phyloP scores from a whole-genome alignment of 2,888 invertebrate species.

The Dasypolia templi region DNA sequence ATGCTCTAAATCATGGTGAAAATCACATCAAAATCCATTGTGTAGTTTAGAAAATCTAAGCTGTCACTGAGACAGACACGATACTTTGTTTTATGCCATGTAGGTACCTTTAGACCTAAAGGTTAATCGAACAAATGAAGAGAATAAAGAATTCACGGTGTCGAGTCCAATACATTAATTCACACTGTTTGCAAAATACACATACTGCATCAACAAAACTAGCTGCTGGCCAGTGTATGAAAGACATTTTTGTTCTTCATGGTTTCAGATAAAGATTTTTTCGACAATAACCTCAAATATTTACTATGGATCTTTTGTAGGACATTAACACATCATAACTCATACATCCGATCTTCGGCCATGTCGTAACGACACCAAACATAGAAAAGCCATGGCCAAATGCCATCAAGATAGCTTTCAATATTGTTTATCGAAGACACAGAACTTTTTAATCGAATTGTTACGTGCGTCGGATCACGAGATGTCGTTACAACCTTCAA shows the following conservation, averaged over 20 bases:
- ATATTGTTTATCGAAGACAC: slow-evolving; percentile 79
- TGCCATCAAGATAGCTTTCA: slow-evolving; percentile 84
- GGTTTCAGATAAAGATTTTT: slow-evolving; percentile 20
- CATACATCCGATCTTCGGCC: slow-evolving; percentile 75
- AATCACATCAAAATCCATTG: not conserved
- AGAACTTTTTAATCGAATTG: slow-evolving; percentile 76
- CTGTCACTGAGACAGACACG: not conserved
- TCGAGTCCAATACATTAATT: not conserved
- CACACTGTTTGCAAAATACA: not conserved
- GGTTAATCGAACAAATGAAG: not conserved
- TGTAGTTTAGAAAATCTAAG: not conserved
- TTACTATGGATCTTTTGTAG: slow-evolving; percentile 14
- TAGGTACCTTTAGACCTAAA: not conserved
- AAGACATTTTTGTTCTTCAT: not conserved
- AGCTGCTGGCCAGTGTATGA: not conserved
- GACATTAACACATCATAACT: slow-evolving; percentile 58
- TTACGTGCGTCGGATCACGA: slow-evolving; percentile 68
- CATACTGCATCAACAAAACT: not conserved
- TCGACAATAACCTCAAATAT: slow-evolving; percentile 11
- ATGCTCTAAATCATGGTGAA: not conserved
- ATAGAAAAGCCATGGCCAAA: slow-evolving; percentile 85
- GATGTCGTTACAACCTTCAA: slow-evolving; percentile 73
- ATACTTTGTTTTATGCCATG: not conserved
- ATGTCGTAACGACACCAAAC: slow-evolving; percentile 80
- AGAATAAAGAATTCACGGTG: not conserved